Evolutionary conservation across 2,888 invertebrate species (phyloP), one percentile per base, ranked within the genome.

Genomic region (Pardosa pseudoannulata): DNA sequence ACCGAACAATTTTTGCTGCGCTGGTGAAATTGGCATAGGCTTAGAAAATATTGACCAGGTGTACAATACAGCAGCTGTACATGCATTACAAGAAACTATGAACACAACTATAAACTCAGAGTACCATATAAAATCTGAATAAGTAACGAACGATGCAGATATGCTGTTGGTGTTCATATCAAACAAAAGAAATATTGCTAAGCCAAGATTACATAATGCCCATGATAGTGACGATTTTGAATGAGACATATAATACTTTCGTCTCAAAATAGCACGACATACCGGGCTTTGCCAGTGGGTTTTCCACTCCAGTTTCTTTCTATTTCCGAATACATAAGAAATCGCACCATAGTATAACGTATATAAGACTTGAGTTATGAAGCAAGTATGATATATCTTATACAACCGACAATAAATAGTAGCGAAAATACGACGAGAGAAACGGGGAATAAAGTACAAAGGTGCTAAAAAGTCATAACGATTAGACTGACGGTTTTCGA

Each of bases 201-300:
- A 29, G 1, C 29, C 11, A 11, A 76, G 36, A 36, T 87, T 88
- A 16, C 71, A 75, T 23, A 65, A 36, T 16, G 88, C 76, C 88
- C 88, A 89, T 3, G 79, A 50, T 23, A 88, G 70, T 3, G 87
- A 70, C 0, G 72, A 68, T 64, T 80, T 73, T 19, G 89, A 88
- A 7, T 70, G 68, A 1, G 72, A 56, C 11, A 89, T 32, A n/a
- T 71, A 79, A 46, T 65, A 75, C 56, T 80, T 86, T 11, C 86
- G 72, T 62, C 39, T 50, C 19, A 85, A 64, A 67, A 85, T 85
- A 36, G 50, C 32, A 1, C 73, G 78, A 62, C 83, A 85, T 19
- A 85, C 68, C 19, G 83, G 83, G 71, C 73, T 85, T 32, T 79
- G 83, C 68, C 78, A 78, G 16, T 85, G 68, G 50, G 83, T 85